phyloP scores from a whole-genome alignment of 2,797 vertebrate genomes.

The Thalassophryne amazonica region DNA sequence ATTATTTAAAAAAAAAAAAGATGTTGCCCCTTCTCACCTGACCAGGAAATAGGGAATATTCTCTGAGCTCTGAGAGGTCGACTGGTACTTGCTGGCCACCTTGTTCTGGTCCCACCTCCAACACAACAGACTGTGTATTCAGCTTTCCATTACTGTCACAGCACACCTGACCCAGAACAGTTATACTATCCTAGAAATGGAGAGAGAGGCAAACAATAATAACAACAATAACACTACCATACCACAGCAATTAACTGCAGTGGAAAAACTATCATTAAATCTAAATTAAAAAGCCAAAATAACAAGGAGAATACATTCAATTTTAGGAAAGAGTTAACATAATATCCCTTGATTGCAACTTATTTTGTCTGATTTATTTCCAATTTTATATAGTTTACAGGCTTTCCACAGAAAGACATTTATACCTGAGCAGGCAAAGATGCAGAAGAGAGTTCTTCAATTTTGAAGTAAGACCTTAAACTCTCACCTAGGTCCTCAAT shows the following conservation, averaged over 20 bases:
- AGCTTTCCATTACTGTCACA: slow-evolving; percentile 93
- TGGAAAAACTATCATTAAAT: no score
- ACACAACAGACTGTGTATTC: slow-evolving; percentile 86
- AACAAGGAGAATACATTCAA: no score
- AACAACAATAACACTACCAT: no score
- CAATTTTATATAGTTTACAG: no score
- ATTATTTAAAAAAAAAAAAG: no score
- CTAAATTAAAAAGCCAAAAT: no score
- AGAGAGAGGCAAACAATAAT: neutral
- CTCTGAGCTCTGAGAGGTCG: slow-evolving; percentile 85
- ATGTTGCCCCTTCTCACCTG: slow-evolving; percentile 76
- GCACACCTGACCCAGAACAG: slow-evolving; percentile 86
- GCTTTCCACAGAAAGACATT: neutral
- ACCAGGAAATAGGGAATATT: slow-evolving; percentile 94
- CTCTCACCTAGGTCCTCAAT: slow-evolving; percentile 86
- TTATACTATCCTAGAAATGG: slow-evolving; percentile 77
- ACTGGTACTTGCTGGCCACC: slow-evolving; percentile 83
- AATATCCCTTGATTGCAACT: no score
- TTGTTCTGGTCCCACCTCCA: slow-evolving; percentile 86
- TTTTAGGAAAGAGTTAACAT: no score
- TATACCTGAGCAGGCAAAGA: slow-evolving; percentile 85
- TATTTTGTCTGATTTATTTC: no score
- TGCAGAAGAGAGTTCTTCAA: slow-evolving; percentile 83
- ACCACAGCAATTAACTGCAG: no score
- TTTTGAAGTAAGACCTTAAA: slow-evolving; percentile 80